Percentiles rank a stretch among this genome's conserved stretches.
These are phyloP conservation scores for Ammodytes dubius DNA, from an alignment of 2,113 vertebrate species.

Conservation along the genomic window DNA sequence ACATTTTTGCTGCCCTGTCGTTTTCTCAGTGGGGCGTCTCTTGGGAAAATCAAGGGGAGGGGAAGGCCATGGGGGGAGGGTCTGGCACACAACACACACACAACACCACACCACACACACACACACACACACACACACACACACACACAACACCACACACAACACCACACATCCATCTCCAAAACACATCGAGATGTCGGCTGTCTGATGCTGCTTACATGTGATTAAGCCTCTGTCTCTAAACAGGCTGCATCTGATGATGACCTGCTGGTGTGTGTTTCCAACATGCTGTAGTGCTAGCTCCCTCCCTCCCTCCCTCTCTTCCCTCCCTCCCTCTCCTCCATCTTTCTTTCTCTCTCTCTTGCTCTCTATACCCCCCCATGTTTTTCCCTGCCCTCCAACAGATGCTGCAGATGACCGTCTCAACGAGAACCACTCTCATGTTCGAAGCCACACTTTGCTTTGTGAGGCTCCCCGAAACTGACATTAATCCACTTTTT, in stretches of 20 bases:
- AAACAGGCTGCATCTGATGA: slow-evolving; percentile 71
- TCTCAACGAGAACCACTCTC: slow-evolving; percentile 71
- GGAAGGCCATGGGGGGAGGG: slow-evolving; percentile 67
- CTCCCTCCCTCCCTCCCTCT: not conserved
- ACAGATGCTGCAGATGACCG: slow-evolving; percentile 66
- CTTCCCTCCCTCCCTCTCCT: not conserved
- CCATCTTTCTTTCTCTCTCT: not conserved
- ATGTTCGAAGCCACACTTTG: slow-evolving; percentile 70
- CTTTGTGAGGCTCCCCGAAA: slow-evolving; percentile 77
- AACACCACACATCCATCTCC: slow-evolving; percentile 66
- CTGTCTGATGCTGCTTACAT: slow-evolving; percentile 72
- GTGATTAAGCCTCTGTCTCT: slow-evolving; percentile 76
- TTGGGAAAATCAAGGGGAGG: slow-evolving; percentile 81
- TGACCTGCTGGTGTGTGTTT: slow-evolving; percentile 61
- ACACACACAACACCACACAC: slow-evolving; percentile 12
- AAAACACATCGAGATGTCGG: slow-evolving; percentile 69
- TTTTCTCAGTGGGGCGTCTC: slow-evolving; percentile 83
- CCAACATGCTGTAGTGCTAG: slow-evolving; percentile 13
- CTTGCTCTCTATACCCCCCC: not conserved
- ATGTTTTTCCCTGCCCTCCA: slow-evolving; percentile 36
- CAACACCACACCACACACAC: slow-evolving; percentile 37
- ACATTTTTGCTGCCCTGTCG: slow-evolving; percentile 82
- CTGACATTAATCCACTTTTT: slow-evolving; percentile 86
- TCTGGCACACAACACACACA: slow-evolving; percentile 62
- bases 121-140: slow-evolving; percentile 16